A percentile compares a stretch with the other conserved stretches of the same genome.
Conservation (phyloP, 1,140 invertebrate genomes). For the Heliconius eleuchia region DNA sequence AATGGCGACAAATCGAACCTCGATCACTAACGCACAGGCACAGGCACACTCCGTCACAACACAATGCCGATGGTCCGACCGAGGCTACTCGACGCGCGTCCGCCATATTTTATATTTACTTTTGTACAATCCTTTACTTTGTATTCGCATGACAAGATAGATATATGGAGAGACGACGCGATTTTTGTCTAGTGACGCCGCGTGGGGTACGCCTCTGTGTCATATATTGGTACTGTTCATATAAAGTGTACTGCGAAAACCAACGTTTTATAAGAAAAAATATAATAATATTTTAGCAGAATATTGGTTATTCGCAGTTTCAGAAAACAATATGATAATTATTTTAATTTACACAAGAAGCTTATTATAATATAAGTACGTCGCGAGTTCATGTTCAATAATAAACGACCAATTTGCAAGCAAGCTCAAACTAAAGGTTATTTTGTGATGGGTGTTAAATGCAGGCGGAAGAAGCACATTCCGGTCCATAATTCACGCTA, state of each 20-base stretch:
- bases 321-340: background rate
- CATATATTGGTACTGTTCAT: constrained; percentile 47
- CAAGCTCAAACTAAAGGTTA: constrained; percentile 49
- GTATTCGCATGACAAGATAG: constrained; percentile 61
- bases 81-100: constrained; percentile 61
- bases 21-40: constrained; percentile 46
- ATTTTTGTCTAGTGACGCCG: constrained; percentile 74
- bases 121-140: constrained; percentile 70
- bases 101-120: constrained; percentile 71
- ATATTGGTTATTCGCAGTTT: background rate
- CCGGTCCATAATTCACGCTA: constrained; percentile 69
- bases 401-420: constrained; percentile 44
- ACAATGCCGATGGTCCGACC: constrained; percentile 67
- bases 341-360: background rate
- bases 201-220: constrained; percentile 59
- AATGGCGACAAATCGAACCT: constrained; percentile 72
- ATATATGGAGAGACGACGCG: constrained; percentile 66
- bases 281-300: background rate
- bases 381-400: constrained; percentile 11
- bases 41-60: constrained; percentile 39
- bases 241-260: constrained; percentile 16
- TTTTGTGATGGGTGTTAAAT: constrained; percentile 46
- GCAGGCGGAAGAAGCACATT: constrained; percentile 65
- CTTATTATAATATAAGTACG: background rate
- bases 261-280: background rate